phyloP scores from a whole-genome alignment of 2,797 vertebrate genomes.

The Lagocephalus sceleratus region DNA sequence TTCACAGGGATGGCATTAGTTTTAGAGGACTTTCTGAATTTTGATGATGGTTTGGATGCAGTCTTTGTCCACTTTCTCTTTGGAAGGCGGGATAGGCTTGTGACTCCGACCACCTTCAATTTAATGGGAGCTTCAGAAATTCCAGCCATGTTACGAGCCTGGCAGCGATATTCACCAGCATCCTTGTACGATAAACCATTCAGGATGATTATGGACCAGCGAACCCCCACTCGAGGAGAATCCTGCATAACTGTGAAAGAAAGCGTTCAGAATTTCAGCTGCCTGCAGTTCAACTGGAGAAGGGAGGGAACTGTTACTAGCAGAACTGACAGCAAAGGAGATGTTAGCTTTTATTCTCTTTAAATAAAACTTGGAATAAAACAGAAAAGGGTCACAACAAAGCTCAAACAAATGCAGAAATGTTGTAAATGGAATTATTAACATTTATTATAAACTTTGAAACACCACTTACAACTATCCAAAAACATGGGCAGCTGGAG shows the following conservation, averaged over 20 bases:
- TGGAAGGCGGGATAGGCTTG: slow-evolving; percentile 40
- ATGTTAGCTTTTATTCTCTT: too few relatives aligned
- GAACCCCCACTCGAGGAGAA: slow-evolving; percentile 84
- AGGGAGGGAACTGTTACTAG: too few relatives aligned
- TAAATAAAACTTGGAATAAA: too few relatives aligned
- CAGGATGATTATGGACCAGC: slow-evolving; percentile 91
- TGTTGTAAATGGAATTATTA: too few relatives aligned
- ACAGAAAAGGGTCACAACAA: too few relatives aligned
- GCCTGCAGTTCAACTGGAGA: background rate
- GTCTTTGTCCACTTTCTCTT: slow-evolving; percentile 49
- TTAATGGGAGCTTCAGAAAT: slow-evolving; percentile 84
- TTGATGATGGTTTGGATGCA: slow-evolving; percentile 25
- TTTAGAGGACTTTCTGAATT: slow-evolving; percentile 24
- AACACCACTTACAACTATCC: slow-evolving; percentile 62
- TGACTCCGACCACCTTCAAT: slow-evolving; percentile 83
- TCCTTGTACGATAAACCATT: slow-evolving; percentile 86
- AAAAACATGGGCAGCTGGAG: slow-evolving; percentile 61
- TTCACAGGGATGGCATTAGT: slow-evolving; percentile 4
- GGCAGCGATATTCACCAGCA: slow-evolving; percentile 89
- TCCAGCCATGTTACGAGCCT: slow-evolving; percentile 90
- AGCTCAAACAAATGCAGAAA: too few relatives aligned
- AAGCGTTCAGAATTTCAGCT: background rate
- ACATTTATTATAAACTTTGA: background rate
- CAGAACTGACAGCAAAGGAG: too few relatives aligned
- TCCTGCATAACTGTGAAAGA: slow-evolving; percentile 85